phyloP scores from a whole-genome alignment of 2,797 vertebrate genomes.

The Micromesistius poutassou region DNA sequence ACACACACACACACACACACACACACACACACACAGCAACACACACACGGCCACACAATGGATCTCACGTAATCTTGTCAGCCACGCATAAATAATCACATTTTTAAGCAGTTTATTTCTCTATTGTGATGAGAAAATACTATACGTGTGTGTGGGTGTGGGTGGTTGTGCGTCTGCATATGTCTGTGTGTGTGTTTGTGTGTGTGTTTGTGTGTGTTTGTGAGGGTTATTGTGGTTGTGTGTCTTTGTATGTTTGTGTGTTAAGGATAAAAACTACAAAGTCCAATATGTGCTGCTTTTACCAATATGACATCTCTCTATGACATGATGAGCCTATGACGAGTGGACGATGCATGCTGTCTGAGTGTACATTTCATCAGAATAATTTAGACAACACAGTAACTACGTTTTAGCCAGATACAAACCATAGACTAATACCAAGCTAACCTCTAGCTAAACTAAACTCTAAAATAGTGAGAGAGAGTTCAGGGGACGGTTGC shows the following conservation, averaged over 20 bases:
- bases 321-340: neutral
- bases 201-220: neutral
- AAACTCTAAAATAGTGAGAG: too few relatives aligned
- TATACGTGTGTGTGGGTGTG: neutral
- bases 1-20: slow-evolving; percentile 4
- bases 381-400: neutral
- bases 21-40: slow-evolving; percentile 11
- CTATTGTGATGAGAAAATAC: neutral
- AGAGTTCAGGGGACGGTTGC: too few relatives aligned
- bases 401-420: neutral
- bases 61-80: neutral
- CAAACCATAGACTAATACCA: neutral
- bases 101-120: neutral
- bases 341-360: neutral
- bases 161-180: neutral
- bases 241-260: neutral
- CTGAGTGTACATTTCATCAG: too few relatives aligned
- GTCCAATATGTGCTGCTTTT: neutral
- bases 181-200: slow-evolving; percentile 1
- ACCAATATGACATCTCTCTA: neutral
- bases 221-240: neutral
- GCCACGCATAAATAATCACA: neutral
- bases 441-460: neutral
- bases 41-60: slow-evolving; percentile 8
- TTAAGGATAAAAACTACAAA: too few relatives aligned